Evolutionary conservation across 2,888 invertebrate genomes (phyloP).

Genomic region (Platerodrilus igneus): DNA sequence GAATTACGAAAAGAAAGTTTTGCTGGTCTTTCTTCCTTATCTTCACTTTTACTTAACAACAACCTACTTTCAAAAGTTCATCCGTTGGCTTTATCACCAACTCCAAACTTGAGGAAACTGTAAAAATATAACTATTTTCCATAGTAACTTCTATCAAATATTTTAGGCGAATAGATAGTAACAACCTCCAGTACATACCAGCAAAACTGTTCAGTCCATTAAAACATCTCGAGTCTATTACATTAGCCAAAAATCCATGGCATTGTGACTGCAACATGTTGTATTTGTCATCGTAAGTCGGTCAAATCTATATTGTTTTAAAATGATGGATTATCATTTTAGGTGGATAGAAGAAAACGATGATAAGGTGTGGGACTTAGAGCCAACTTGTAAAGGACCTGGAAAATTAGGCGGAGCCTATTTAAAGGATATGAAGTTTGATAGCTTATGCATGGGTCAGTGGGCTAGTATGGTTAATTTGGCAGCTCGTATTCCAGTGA

Average conservation of each 20-base stretch:
- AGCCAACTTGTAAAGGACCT: constrained; percentile 67
- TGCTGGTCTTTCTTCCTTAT: constrained; percentile 59
- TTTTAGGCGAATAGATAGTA: constrained; percentile 69
- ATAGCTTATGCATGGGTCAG: constrained; percentile 69
- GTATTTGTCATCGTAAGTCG: constrained; percentile 67
- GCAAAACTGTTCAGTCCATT: constrained; percentile 62
- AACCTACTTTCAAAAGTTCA: constrained; percentile 64
- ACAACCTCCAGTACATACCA: constrained; percentile 65
- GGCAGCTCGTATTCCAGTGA: constrained; percentile 59
- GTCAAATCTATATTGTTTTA: constrained; percentile 6
- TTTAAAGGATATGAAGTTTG: constrained; percentile 64
- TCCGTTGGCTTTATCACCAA: constrained; percentile 57
- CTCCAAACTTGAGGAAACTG: constrained; percentile 66
- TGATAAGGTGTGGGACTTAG: constrained; percentile 65
- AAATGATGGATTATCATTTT: constrained; percentile 29
- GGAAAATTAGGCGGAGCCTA: constrained; percentile 65
- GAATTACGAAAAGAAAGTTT: constrained; percentile 58
- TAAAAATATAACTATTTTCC: no score
- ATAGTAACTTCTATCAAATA: neutral
- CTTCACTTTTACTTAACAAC: constrained; percentile 64
- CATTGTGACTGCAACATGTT: constrained; percentile 73
- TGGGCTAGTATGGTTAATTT: constrained; percentile 75
- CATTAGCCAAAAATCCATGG: constrained; percentile 74
- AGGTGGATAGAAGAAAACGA: constrained; percentile 66
- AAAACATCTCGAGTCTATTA: constrained; percentile 60